A percentile compares a stretch with the other conserved stretches of the same genome.
These are phyloP conservation scores for Drosophila aldrichi DNA, from an alignment of 2,888 invertebrate genomes.

Conservation along the genomic window DNA sequence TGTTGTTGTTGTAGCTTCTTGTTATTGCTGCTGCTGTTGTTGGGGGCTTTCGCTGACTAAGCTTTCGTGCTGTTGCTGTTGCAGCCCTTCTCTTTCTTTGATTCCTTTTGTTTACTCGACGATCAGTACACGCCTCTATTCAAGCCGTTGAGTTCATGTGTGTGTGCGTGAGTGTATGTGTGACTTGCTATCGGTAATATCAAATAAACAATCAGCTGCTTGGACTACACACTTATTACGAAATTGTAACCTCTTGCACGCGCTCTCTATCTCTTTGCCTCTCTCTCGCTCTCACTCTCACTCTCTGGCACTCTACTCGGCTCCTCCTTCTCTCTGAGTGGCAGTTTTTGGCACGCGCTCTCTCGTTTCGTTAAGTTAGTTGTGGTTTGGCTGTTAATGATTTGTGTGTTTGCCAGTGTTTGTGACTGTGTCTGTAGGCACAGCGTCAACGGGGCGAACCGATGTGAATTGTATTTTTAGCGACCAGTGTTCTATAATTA, in stretches of 20 bases:
- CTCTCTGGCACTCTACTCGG: not conserved
- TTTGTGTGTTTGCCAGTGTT: conserved; percentile 64
- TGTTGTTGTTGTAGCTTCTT: conserved; percentile 6
- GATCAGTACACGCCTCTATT: conserved; percentile 19
- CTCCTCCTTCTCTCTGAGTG: conserved; percentile 3
- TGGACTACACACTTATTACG: conserved; percentile 51
- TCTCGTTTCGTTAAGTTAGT: conserved; percentile 15
- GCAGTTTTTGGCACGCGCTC: conserved; percentile 18
- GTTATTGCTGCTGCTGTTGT: conserved; percentile 11
- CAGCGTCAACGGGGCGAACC: conserved; percentile 28
- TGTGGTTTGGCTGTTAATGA: conserved; percentile 37
- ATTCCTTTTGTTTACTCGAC: conserved; percentile 9
- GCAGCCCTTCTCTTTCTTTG: conserved; percentile 3
- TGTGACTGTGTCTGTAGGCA: conserved; percentile 37
- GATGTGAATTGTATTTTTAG: conserved; percentile 66
- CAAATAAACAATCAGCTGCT: conserved; percentile 42
- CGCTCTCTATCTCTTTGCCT: not conserved
- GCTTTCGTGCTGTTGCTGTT: conserved; percentile 22
- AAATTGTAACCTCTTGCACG: conserved; percentile 36
- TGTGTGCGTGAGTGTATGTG: not conserved
- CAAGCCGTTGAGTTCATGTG: conserved; percentile 14
- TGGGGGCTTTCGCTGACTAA: conserved; percentile 47
- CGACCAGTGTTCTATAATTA: conserved; percentile 64
- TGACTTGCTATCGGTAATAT: conserved; percentile 37
- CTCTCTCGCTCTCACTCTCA: not conserved